phyloP scores from a whole-genome alignment of 2,113 vertebrate genomes.

The Leucosticte australis region DNA sequence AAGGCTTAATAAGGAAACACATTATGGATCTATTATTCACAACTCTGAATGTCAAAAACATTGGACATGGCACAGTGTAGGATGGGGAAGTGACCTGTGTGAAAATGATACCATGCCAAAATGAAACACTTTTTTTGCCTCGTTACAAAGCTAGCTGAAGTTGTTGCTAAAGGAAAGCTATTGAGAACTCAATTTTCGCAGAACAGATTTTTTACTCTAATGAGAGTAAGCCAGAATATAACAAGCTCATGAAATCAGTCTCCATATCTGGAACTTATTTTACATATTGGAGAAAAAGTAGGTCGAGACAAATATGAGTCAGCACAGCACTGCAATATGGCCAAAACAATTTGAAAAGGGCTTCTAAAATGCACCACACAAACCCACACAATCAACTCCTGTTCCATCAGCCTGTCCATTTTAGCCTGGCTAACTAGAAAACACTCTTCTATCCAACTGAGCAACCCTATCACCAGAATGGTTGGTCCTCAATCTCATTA shows the following conservation, averaged over 20 bases:
- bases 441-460: neutral
- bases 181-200: neutral
- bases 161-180: neutral
- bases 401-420: neutral
- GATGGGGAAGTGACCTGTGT: neutral
- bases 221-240: neutral
- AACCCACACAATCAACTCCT: neutral
- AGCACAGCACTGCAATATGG: constrained; percentile 18
- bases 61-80: neutral
- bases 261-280: constrained; percentile 24
- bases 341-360: neutral
- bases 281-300: constrained; percentile 39
- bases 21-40: neutral
- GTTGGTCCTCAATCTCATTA: neutral
- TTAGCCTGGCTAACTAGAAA: neutral
- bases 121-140: neutral
- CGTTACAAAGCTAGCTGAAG: neutral
- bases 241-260: neutral
- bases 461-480: neutral
- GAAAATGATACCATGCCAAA: neutral
- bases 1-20: neutral
- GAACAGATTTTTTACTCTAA: neutral
- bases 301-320: constrained; percentile 33
- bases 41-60: neutral
- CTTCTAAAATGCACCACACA: neutral